Evolutionary conservation across 2,113 vertebrate species (phyloP), one percentile per base, ranked within the genome.

Genomic region (Arenaria interpres): DNA sequence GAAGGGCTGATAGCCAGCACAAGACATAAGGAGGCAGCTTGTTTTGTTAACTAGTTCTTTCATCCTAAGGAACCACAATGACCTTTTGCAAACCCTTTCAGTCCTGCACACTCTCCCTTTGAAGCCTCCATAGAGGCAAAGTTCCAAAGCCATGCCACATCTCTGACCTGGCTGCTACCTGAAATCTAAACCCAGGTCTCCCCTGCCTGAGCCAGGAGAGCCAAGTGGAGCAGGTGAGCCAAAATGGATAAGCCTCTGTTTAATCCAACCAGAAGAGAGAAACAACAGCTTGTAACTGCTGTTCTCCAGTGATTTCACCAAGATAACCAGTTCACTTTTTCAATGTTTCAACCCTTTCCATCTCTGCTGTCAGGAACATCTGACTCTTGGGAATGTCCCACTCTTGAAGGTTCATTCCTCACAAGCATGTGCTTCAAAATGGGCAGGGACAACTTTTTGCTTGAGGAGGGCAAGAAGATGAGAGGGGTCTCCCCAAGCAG

Each of bases 61-160:
- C 28, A 85, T 43, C 39, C 71, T 62, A 82, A 85, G n/a, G 75
- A 85, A 89, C n/a, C 53, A 78, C 35, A 88, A 24, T 5, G 6
- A 43, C 23, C 35, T 89, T 69, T 79, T 68, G 21, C 48, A 89
- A 64, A 68, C 39, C n/a, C 33, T 75, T 82, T 82, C 59, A 48
- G 43, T 75, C 23, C 75, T 16, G 10, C 0, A 0, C 33, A 48
- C n/a, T 62, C 41, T 71, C 43, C 62, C 51, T 84, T 37, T 22
- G n/a, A 90, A 85, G 50, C 27, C 33, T 15, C 72, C 3, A 3
- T 8, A 27, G n/a, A 67, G 15, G 14, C 10, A 7, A 41, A 83
- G 67, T 4, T 54, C 60, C 30, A 71, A 87, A 88, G 82, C 56
- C 48, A 59, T 24, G 37, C 30, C 51, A 57, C 33, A 39, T 22